Evolutionary conservation across 2,797 vertebrate genomes (phyloP), one percentile per base, ranked within the genome.

Genomic region (Sebastes vulpes): DNA sequence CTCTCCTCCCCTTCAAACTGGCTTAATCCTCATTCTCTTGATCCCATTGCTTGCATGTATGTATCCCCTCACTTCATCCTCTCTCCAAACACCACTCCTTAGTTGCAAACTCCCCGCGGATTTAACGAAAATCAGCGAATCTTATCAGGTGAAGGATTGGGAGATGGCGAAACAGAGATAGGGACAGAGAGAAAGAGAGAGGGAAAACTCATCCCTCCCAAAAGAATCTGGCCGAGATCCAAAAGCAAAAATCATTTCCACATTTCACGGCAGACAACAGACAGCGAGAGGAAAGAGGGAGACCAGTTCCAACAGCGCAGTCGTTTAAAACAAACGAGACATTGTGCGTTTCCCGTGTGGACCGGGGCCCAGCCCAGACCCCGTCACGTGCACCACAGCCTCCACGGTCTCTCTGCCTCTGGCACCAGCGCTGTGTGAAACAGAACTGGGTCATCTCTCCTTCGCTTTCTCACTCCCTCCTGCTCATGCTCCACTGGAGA

Each of bases 211-310:
- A 90, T 89, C 89, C 82, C 82, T 94, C 95, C 92, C 93, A 93
- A 96, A 96, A 96, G 91, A 72, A 84, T 90, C 90, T 91, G 94
- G 95, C 93, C 74, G 38, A 11, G 80, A 79, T 94, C 96, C 96
- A 97, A 95, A 87, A 56, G 90, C 90, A 95, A 95, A 97, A 97
- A 97, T 96, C 94, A 94, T 95, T 97, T 96, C 95, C 96, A 97
- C 94, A 96, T 96, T 97, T 96, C 90, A 90, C 89, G 76, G 92
- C 92, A 95, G 93, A 95, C 93, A 94, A 94, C 92, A 95, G 97
- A 96, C 94, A 95, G 94, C 82, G 89, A 95, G 94, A 95, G 84
- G 94, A 92, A 90, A 95, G 89, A 92, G 84, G 70, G 88, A 81
- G 91, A 93, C 90, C 82, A 58, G 88, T 85, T 95, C 93, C 92